Evolutionary conservation across 2,797 vertebrate species (phyloP).

Genomic region (Acipenser ruthenus): DNA sequence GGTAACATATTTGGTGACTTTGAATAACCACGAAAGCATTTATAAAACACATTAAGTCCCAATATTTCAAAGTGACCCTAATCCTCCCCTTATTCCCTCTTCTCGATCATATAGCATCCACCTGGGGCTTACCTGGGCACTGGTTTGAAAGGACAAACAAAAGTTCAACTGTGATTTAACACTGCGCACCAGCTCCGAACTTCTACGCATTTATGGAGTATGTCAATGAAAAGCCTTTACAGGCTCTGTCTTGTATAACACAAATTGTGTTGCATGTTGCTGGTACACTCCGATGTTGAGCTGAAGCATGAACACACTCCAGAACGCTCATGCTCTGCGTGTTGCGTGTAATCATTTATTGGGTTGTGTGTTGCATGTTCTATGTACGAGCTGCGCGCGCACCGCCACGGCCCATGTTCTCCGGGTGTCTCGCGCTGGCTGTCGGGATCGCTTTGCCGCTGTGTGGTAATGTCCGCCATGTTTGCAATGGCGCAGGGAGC

Average conservation of each 20-base stretch:
- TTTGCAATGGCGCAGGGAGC: slow-evolving; percentile 78
- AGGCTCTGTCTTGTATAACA: neutral
- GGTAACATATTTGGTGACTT: too few species aligned
- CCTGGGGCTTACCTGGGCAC: too few species aligned
- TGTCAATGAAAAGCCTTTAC: slow-evolving; percentile 1
- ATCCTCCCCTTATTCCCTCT: too few species aligned
- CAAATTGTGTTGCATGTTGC: neutral
- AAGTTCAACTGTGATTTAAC: neutral
- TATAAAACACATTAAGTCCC: too few species aligned
- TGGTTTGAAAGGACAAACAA: neutral
- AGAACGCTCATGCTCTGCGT: slow-evolving; percentile 8
- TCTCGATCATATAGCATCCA: too few species aligned
- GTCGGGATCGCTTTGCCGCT: slow-evolving; percentile 74
- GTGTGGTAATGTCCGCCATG: slow-evolving; percentile 90
- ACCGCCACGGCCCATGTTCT: slow-evolving; percentile 34
- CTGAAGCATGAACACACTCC: neutral
- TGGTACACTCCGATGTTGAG: neutral
- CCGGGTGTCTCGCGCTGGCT: slow-evolving; percentile 64
- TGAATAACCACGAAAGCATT: too few species aligned
- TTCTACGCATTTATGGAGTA: slow-evolving; percentile 2
- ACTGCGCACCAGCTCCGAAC: neutral
- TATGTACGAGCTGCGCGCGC: slow-evolving; percentile 43
- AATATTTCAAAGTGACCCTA: too few species aligned
- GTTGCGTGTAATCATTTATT: slow-evolving; percentile 15
- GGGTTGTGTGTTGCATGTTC: slow-evolving; percentile 26